Conservation (phyloP, 92 coral and sea anemone genomes). For the Siderastrea radians region DNA sequence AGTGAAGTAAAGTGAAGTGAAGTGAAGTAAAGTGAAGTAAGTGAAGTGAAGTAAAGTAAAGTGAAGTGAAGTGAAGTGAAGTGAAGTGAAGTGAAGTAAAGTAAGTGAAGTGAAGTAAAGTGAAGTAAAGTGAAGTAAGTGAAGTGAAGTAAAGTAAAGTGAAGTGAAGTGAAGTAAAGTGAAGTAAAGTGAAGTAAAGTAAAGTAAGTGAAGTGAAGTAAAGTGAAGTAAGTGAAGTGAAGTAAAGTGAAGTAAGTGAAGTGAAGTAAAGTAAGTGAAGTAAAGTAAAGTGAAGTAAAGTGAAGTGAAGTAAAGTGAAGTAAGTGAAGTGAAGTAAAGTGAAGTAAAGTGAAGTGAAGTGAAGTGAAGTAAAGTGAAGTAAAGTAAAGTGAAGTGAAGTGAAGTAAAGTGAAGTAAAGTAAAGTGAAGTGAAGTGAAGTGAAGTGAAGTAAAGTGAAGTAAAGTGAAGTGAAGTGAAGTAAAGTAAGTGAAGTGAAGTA, state of each 20-base stretch:
- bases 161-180: too few relatives aligned
- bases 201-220: not conserved
- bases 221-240: not conserved
- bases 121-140: constrained; percentile 17
- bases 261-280: too few relatives aligned
- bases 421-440: not conserved
- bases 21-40: constrained; percentile 16
- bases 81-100: constrained; percentile 6
- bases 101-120: not conserved
- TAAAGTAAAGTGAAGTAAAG: not conserved
- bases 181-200: constrained; percentile 27
- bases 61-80: not conserved
- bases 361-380: not conserved
- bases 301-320: too few relatives aligned
- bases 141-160: constrained; percentile 5
- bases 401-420: constrained; percentile 5
- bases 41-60: not conserved
- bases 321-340: too few relatives aligned
- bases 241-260: too few relatives aligned
- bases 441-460: not conserved
- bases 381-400: not conserved
- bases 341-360: constrained; percentile 28
- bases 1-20: not conserved
- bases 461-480: not conserved
- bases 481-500: not conserved